These are phyloP conservation scores for Gadopsis marmoratus DNA, from an alignment of 2,797 vertebrate species.

Conservation along the genomic window DNA sequence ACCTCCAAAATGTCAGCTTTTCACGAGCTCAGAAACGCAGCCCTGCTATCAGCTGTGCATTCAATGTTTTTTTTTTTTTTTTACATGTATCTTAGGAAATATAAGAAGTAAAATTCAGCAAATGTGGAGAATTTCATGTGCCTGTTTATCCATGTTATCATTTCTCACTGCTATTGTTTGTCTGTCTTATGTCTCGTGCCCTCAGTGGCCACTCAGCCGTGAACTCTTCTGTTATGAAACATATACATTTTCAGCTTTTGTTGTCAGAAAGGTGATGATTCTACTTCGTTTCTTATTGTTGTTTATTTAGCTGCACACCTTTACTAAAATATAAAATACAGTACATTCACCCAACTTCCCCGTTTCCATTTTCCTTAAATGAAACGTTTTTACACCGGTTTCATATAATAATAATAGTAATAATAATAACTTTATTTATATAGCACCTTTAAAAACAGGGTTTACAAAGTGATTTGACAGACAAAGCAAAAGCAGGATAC, in stretches of 20 bases:
- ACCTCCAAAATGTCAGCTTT: conserved; percentile 24
- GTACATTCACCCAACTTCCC: background rate
- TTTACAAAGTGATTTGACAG: no score
- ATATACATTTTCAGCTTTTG: background rate
- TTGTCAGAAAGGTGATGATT: background rate
- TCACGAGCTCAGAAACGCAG: conserved; percentile 16
- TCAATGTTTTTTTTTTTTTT: no score
- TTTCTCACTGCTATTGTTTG: background rate
- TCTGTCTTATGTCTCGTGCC: background rate
- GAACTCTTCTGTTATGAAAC: background rate
- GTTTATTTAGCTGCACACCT: background rate
- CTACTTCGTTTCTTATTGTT: background rate
- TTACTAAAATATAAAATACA: background rate
- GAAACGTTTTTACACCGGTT: background rate
- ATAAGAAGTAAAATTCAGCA: background rate
- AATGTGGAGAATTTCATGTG: background rate
- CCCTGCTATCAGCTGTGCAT: background rate
- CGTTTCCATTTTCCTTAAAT: background rate
- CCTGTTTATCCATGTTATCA: no score
- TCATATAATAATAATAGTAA: no score
- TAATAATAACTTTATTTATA: no score
- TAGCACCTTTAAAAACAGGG: no score
- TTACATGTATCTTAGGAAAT: background rate
- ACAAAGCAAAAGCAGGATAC: no score
- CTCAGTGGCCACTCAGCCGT: background rate